A percentile compares a stretch with the other conserved stretches of the same genome.
Evolutionary conservation across 1,140 invertebrate genomes (phyloP).

Genomic region (Caenorhabditis inopinata): DNA sequence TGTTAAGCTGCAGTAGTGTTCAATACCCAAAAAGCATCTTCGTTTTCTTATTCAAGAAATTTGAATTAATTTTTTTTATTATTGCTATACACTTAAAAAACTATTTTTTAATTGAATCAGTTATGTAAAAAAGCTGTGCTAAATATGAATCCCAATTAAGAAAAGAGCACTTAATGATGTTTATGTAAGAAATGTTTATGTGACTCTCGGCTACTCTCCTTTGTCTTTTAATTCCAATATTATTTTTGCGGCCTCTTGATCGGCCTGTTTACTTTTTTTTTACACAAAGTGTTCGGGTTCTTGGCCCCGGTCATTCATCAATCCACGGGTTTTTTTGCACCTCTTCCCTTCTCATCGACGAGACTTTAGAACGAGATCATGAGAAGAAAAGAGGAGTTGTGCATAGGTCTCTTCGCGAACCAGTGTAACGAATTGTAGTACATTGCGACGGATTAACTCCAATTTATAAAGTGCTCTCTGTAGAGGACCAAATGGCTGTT

Average conservation of each 20-base stretch:
- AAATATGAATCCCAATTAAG: too few species aligned
- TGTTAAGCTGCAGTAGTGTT: too few species aligned
- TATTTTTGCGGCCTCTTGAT: background rate
- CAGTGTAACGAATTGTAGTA: conserved; percentile 1
- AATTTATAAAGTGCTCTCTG: conserved; percentile 12
- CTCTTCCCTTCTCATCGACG: background rate
- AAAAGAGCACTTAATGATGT: too few species aligned
- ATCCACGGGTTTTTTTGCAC: background rate
- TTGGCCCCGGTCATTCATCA: background rate
- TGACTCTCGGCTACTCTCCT: too few species aligned
- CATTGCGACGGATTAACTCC: conserved; percentile 3
- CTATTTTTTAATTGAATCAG: too few species aligned
- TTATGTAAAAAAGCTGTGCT: too few species aligned
- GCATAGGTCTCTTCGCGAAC: background rate
- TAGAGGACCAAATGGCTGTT: background rate
- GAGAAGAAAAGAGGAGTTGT: background rate
- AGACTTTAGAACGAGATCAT: background rate
- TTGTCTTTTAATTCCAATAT: background rate
- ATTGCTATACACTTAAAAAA: too few species aligned
- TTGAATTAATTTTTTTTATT: too few species aligned
- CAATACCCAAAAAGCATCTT: too few species aligned
- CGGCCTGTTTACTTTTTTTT: background rate
- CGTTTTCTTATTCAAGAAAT: too few species aligned
- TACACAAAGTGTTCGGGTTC: background rate
- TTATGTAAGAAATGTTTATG: too few species aligned